Percentiles rank a stretch among this genome's conserved stretches.
These are phyloP conservation scores for Petrolisthes manimaculis DNA, from an alignment of 2,888 invertebrate species.

Conservation along the genomic window DNA sequence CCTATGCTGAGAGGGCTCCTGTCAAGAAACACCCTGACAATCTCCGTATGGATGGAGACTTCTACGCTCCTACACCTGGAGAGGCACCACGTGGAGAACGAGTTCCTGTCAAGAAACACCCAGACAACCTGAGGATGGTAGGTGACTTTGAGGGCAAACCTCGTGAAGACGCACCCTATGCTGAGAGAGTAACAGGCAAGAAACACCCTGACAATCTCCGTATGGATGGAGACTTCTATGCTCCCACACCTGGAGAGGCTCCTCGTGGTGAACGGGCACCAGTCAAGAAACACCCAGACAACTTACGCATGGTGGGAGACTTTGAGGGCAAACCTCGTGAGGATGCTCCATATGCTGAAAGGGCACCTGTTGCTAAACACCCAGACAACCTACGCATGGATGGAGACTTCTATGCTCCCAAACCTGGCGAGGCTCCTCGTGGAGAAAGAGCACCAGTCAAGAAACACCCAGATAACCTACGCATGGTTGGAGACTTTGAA, in stretches of 20 bases:
- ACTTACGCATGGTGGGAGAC: constrained; percentile 69
- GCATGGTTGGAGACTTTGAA: constrained; percentile 74
- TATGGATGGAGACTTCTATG: constrained; percentile 63
- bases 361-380: constrained; percentile 63
- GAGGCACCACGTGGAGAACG: constrained; percentile 56
- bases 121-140: constrained; percentile 65
- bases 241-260: constrained; percentile 40
- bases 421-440: constrained; percentile 66
- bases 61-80: constrained; percentile 66
- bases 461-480: constrained; percentile 71
- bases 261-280: constrained; percentile 62
- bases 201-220: constrained; percentile 68
- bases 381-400: constrained; percentile 74
- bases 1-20: constrained; percentile 55
- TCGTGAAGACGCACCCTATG: constrained; percentile 44
- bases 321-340: constrained; percentile 39
- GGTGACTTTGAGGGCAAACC: constrained; percentile 57
- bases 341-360: constrained; percentile 65
- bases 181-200: constrained; percentile 66
- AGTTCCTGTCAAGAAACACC: constrained; percentile 45
- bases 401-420: constrained; percentile 73
- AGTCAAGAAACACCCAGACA: constrained; percentile 61
- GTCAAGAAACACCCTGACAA: constrained; percentile 63
- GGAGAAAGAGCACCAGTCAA: constrained; percentile 62
- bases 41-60: constrained; percentile 63